Percentiles rank a stretch among this genome's conserved stretches.
Evolutionary conservation across 2,113 vertebrate genomes (phyloP).

Genomic region (Odontesthes bonariensis): DNA sequence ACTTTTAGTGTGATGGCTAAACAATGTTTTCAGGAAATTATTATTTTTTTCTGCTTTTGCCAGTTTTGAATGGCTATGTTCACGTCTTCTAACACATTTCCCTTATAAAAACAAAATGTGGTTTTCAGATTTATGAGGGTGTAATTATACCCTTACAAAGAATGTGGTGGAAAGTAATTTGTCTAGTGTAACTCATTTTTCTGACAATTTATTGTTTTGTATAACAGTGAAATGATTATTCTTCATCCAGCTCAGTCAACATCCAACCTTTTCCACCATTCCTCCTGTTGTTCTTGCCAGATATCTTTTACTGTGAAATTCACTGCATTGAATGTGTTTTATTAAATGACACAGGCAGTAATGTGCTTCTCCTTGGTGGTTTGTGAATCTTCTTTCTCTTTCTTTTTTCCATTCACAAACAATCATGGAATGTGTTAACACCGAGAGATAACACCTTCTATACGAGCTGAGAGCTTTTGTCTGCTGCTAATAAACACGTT

Average conservation of each 20-base stretch:
- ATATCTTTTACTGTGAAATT: slow-evolving; percentile 6
- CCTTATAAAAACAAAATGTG: too few species aligned
- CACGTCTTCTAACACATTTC: too few species aligned
- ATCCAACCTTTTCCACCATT: background rate
- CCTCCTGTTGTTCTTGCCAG: background rate
- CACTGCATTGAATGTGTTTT: slow-evolving; percentile 8
- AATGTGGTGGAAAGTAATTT: slow-evolving; percentile 16
- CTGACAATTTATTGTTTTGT: background rate
- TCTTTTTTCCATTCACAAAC: slow-evolving; percentile 49
- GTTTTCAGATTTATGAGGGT: too few species aligned
- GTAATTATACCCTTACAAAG: slow-evolving; percentile 7
- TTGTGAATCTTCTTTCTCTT: slow-evolving; percentile 22
- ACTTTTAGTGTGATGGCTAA: background rate
- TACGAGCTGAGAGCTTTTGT: slow-evolving; percentile 32
- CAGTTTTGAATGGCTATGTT: background rate
- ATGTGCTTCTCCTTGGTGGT: slow-evolving; percentile 34
- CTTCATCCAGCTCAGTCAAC: slow-evolving; percentile 10
- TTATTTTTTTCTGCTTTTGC: background rate
- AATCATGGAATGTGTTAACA: slow-evolving; percentile 44
- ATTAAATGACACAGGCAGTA: slow-evolving; percentile 18
- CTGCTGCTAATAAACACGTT: slow-evolving; percentile 40
- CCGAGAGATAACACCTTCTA: slow-evolving; percentile 49
- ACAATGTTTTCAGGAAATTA: background rate
- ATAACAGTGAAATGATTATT: too few species aligned
- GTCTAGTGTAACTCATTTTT: slow-evolving; percentile 2